A percentile compares a stretch with the other conserved stretches of the same genome.
phyloP scores from a whole-genome alignment of 2,888 invertebrate genomes.

The Polymixis flavicincta region DNA sequence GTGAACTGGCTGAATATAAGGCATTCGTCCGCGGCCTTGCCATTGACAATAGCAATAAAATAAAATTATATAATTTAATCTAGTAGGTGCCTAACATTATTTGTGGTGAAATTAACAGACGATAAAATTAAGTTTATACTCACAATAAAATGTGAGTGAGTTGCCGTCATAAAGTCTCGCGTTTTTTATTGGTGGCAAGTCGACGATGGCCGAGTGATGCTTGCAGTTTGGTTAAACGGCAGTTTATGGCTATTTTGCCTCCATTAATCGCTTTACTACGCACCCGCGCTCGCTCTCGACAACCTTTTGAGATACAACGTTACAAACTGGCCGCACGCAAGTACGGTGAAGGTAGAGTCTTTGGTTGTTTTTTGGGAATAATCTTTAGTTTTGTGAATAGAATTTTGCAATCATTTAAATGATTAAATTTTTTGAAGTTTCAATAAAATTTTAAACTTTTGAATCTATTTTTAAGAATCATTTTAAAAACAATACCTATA shows the following conservation, averaged over 20 bases:
- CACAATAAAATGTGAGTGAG: constrained; percentile 91
- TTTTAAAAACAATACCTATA: constrained; percentile 1
- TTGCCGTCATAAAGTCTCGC: constrained; percentile 91
- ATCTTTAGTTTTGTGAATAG: background rate
- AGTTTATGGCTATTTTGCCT: constrained; percentile 90
- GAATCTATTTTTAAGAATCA: background rate
- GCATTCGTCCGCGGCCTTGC: constrained; percentile 79
- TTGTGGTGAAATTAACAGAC: constrained; percentile 91
- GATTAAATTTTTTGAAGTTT: too few relatives aligned
- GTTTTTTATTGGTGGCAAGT: constrained; percentile 89
- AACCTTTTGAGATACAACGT: constrained; percentile 78
- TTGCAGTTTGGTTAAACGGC: constrained; percentile 91
- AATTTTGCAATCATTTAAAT: background rate
- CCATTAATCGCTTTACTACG: constrained; percentile 90
- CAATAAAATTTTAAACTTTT: background rate
- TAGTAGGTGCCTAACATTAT: constrained; percentile 87
- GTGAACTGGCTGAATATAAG: constrained; percentile 74
- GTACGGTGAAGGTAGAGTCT: constrained; percentile 16
- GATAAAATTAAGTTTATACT: constrained; percentile 91
- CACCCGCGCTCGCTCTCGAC: constrained; percentile 84
- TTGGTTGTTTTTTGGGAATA: background rate
- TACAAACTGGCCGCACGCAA: constrained; percentile 46
- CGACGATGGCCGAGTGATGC: constrained; percentile 88
- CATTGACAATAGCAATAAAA: constrained; percentile 84
- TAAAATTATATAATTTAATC: constrained; percentile 87